Base-by-base conservation (phyloP, 2,888 invertebrate genomes). In the Cryptocephalus primarius region DNA sequence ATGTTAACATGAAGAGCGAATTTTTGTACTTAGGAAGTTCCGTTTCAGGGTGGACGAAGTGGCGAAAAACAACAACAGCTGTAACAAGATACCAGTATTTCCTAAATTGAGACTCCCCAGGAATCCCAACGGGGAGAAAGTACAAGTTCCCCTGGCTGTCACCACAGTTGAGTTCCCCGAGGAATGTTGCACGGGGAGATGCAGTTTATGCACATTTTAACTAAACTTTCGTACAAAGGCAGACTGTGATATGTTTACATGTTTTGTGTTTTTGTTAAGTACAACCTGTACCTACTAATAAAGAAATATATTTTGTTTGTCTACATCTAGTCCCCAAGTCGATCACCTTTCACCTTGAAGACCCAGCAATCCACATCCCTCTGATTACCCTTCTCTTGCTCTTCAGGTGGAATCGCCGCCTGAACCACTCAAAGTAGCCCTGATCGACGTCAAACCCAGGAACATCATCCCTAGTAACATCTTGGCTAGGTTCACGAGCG, bases 41-140 rank as follows among this genome's bases (percentile, higher is more conserved):
- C 22, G 22, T 22, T 22, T 45, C 40, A 61, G 56, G 41, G 57
- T 70, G 14, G 70, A 70, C 50, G 70, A 70, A 52, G 55, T 68
- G 32, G 64, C 59, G 8, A 64, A 62, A 6, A 57, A 60, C 39
- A 60, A 53, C 38, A 63, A 63, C 33, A 48, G 48, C n/a, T 48
- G 52, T 9, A 54, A 52, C 8, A 52, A 57, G 36, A 56, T 59
- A 50, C 70, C 69, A 1, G 47, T 69, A 11, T 66, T 66, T 55
- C 69, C 71, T 0, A 68, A 60, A 53, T 50, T 70, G 44, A 60
- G 63, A 45, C 57, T 70, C 38, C 58, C 60, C 8, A 59, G 71
- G 47, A 55, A 55, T 8, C 51, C 34, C 11, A 85, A 82, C 71
- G 54, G 56, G 12, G 58, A 59, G 33, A 57, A 60, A 43, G 49